Percentiles rank a stretch among this genome's conserved stretches.
Evolutionary conservation across 2,113 vertebrate species (phyloP).

Genomic region (Spermophilus dauricus): DNA sequence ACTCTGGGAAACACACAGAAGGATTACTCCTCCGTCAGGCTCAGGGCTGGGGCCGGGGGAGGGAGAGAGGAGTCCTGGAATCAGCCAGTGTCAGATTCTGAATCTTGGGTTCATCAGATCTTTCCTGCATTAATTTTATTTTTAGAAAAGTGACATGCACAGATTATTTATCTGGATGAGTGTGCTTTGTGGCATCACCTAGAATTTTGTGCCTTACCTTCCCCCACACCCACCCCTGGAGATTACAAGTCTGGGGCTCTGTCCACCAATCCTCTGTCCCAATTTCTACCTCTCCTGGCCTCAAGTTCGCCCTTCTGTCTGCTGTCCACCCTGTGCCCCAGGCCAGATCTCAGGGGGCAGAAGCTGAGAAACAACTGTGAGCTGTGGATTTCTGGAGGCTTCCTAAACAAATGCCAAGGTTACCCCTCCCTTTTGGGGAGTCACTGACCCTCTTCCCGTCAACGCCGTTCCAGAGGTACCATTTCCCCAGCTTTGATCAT

Average conservation of each 20-base stretch:
- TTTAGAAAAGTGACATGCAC: not conserved
- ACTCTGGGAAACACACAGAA: too few relatives aligned
- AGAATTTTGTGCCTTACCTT: not conserved
- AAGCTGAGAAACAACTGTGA: not conserved
- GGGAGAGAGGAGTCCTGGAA: rapidly evolving
- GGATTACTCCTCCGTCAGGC: not conserved
- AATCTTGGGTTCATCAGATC: not conserved
- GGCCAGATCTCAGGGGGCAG: not conserved
- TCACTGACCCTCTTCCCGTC: conserved; percentile 23
- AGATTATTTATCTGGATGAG: not conserved
- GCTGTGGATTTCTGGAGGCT: not conserved
- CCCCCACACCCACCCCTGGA: not conserved
- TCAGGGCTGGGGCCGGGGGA: not conserved
- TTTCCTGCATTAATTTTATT: not conserved
- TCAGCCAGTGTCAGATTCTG: not conserved
- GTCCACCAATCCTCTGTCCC: not conserved
- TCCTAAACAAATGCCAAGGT: not conserved
- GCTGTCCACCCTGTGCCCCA: too few relatives aligned
- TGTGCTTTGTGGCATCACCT: not conserved
- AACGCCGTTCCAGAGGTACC: not conserved
- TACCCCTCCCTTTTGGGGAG: not conserved
- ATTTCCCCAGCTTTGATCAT: conserved; percentile 57
- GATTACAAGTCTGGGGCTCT: not conserved
- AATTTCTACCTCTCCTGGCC: too few relatives aligned
- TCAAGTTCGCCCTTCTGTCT: not conserved